Percentiles rank a stretch among this genome's conserved stretches.
These are phyloP conservation scores for Solenopsis fugax DNA, from an alignment of 1,140 invertebrate genomes.

Conservation along the genomic window DNA sequence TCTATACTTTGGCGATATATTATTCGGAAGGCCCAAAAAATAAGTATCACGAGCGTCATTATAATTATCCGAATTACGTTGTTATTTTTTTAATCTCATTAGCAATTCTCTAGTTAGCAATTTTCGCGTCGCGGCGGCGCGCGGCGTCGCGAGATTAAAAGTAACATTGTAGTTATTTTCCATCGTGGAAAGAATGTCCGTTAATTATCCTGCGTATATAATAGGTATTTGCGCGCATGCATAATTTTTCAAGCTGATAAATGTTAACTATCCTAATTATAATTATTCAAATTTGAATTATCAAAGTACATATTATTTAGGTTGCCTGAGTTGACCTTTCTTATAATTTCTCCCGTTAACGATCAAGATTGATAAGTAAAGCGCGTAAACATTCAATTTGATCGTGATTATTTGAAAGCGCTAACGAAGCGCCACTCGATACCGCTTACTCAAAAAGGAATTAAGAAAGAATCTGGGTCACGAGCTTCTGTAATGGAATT, in stretches of 20 bases:
- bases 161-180: not conserved
- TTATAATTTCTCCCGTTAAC: not conserved
- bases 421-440: not conserved
- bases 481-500: conserved; percentile 32
- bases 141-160: not conserved
- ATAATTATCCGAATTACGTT: not conserved
- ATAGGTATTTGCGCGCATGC: not conserved
- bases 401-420: not conserved
- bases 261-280: not conserved
- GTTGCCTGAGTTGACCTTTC: not conserved
- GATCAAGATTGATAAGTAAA: not conserved
- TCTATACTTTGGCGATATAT: not conserved
- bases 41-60: not conserved
- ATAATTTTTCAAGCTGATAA: not conserved
- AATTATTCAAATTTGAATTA: conserved; percentile 18
- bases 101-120: too few relatives aligned
- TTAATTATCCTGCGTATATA: not conserved
- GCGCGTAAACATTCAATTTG: not conserved
- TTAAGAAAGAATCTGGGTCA: not conserved
- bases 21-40: not conserved
- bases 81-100: not conserved
- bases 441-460: not conserved
- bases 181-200: not conserved
- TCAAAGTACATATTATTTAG: not conserved
- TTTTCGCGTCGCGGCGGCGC: not conserved